Percentiles rank a stretch among this genome's conserved stretches.
Evolutionary conservation across 2,113 vertebrate genomes (phyloP).

Genomic region (Mugil cephalus): DNA sequence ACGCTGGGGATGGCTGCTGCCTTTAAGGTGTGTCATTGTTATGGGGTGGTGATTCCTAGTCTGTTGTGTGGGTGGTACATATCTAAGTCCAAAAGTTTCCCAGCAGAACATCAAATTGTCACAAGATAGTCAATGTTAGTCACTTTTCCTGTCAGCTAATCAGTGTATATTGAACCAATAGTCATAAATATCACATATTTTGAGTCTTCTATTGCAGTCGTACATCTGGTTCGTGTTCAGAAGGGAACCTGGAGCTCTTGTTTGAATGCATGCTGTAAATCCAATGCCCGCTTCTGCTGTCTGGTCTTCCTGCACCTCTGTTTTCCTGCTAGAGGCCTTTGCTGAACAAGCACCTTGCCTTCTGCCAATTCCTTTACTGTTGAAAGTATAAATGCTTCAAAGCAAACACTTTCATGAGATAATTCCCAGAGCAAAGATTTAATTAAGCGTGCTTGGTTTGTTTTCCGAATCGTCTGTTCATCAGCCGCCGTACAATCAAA

Average conservation of each 20-base stretch:
- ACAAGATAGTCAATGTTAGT: no score
- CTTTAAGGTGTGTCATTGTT: no score
- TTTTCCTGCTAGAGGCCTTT: constrained; percentile 34
- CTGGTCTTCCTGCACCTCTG: constrained; percentile 16
- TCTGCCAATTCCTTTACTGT: constrained; percentile 52
- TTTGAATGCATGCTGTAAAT: constrained; percentile 21
- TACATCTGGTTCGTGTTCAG: neutral
- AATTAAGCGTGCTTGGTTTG: constrained; percentile 62
- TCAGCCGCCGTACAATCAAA: constrained; percentile 43
- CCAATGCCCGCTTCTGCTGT: constrained; percentile 13
- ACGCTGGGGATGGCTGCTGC: no score
- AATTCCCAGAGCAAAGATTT: constrained; percentile 62
- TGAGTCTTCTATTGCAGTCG: neutral
- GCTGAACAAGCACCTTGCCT: constrained; percentile 54
- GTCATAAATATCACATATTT: neutral
- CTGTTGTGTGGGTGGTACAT: no score
- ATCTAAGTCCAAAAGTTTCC: no score
- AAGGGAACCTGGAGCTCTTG: neutral
- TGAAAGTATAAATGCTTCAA: constrained; percentile 44
- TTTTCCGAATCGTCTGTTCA: constrained; percentile 58
- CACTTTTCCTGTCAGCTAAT: no score
- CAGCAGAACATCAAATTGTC: no score
- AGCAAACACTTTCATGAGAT: constrained; percentile 62
- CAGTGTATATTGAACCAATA: no score
- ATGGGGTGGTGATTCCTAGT: no score